Conservation (phyloP, 2,113 vertebrate genomes). For the Micronycteris hirsuta region DNA sequence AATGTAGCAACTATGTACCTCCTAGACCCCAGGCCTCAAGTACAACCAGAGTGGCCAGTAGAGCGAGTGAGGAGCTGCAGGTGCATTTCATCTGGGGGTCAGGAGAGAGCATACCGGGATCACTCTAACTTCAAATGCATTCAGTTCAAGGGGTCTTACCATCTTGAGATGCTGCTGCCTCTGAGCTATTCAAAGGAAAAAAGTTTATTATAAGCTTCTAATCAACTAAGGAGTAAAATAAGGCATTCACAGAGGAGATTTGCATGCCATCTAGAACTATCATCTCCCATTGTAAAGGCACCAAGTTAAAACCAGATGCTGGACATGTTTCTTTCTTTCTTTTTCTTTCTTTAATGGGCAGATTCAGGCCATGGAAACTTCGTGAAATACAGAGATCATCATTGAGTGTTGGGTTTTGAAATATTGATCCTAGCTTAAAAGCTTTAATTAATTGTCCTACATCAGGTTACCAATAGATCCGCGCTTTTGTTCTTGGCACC, state of each 20-base stretch:
- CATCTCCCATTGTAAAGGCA: not conserved
- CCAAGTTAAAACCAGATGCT: not conserved
- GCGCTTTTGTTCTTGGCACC: constrained; percentile 42
- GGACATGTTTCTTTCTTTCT: not conserved
- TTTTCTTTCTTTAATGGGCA: not conserved
- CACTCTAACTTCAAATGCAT: not conserved
- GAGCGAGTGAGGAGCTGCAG: not conserved
- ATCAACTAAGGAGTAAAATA: not conserved
- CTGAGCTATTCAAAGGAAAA: not conserved
- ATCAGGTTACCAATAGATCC: constrained; percentile 4
- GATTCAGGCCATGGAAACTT: not conserved
- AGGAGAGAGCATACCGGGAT: not conserved
- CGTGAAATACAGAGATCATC: constrained; percentile 9
- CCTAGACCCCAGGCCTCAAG: not conserved
- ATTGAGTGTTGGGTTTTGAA: not conserved
- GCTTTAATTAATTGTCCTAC: constrained; percentile 50
- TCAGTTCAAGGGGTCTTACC: not conserved
- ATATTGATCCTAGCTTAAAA: constrained; percentile 49
- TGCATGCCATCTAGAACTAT: not conserved
- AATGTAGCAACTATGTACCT: not conserved
- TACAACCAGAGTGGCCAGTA: not conserved
- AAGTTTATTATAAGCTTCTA: not conserved
- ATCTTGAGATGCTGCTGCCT: not conserved
- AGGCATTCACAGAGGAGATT: not conserved
- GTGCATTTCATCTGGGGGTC: not conserved